Percentiles rank a stretch among this genome's conserved stretches.
phyloP scores from a whole-genome alignment of 2,888 invertebrate species.

The Platycnemis pennipes region DNA sequence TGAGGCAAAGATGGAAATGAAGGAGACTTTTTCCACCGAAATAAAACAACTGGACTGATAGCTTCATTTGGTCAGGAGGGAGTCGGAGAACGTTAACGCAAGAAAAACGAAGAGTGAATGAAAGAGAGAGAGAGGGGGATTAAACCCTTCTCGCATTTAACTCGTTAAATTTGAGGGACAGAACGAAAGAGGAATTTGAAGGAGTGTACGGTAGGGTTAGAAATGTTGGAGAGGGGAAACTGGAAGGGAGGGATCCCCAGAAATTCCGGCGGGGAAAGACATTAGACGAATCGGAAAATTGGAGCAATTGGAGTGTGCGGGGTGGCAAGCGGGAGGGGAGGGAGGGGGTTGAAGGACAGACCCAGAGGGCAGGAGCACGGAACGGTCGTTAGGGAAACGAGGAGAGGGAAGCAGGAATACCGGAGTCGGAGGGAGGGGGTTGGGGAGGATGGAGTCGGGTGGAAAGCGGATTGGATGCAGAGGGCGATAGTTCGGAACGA shows the following conservation, averaged over 20 bases:
- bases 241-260: background rate
- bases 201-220: background rate
- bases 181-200: background rate
- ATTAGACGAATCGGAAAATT: conserved; percentile 26
- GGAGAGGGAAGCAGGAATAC: background rate
- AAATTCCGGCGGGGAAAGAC: background rate
- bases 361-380: background rate
- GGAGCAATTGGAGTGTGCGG: conserved; percentile 9
- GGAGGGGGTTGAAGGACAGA: background rate
- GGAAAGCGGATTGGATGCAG: no score
- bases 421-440: background rate
- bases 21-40: background rate
- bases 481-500: background rate
- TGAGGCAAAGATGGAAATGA: background rate
- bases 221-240: background rate
- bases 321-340: background rate
- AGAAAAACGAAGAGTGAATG: no score
- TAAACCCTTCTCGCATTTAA: background rate
- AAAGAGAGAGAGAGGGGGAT: background rate
- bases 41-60: background rate
- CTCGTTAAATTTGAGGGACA: background rate
- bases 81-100: conserved; percentile 25
- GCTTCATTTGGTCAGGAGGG: conserved; percentile 28
- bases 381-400: conserved; percentile 25
- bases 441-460: background rate